Conservation (phyloP, 23 tunicate genomes). For the Aplidium turbinatum region DNA sequence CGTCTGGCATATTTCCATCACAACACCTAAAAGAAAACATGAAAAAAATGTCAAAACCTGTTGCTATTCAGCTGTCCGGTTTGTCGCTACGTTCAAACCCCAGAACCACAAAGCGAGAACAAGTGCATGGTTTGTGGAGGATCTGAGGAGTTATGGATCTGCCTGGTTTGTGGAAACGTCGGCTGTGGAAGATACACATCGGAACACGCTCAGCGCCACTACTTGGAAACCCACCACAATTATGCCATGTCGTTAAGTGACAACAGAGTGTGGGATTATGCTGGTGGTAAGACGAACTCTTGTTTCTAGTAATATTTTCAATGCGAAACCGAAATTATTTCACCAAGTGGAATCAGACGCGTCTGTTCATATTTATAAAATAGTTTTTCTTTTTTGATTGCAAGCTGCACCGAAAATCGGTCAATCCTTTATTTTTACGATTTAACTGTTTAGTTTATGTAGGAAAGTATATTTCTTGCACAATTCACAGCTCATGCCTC, state of each 20-base stretch:
- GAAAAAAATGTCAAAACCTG: neutral
- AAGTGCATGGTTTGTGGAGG: constrained; percentile 85
- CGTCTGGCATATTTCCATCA: too few species aligned
- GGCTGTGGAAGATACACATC: constrained; percentile 97
- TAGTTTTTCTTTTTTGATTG: too few species aligned
- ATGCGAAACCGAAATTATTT: too few species aligned
- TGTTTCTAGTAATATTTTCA: too few species aligned
- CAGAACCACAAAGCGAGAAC: constrained; percentile 73
- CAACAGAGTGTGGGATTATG: constrained; percentile 99
- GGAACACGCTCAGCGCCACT: constrained; percentile 94
- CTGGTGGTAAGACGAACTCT: constrained; percentile 67
- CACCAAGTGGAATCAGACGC: too few species aligned
- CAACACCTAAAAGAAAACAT: too few species aligned
- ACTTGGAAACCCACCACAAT: constrained; percentile 91
- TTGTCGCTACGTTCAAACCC: constrained; percentile 93
- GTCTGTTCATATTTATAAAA: too few species aligned
- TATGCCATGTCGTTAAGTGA: constrained; percentile 96
- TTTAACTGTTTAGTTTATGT: too few species aligned
- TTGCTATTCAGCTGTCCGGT: constrained; percentile 84
- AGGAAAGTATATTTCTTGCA: too few species aligned
- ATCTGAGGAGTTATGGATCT: constrained; percentile 94
- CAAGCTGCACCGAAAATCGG: too few species aligned
- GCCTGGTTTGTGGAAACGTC: constrained; percentile 91
- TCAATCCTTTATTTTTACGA: too few species aligned
- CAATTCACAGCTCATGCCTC: too few species aligned